Conservation (phyloP, 1,140 invertebrate species). For the Dinoponera quadriceps region DNA sequence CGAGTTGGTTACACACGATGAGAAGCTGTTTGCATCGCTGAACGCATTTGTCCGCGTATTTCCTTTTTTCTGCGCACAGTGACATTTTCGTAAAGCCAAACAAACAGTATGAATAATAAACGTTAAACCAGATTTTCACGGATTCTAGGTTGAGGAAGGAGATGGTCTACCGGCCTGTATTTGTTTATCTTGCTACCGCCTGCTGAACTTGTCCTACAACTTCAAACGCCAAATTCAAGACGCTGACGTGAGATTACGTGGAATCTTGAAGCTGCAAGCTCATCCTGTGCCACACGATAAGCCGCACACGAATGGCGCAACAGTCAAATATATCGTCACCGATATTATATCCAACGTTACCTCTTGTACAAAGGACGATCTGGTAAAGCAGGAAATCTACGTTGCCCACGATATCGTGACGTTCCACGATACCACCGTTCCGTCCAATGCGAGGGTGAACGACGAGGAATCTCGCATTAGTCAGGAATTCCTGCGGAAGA, state of each 20-base stretch:
- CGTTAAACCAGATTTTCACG: conserved; percentile 30
- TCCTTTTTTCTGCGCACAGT: not conserved
- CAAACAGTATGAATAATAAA: not conserved
- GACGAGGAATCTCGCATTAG: conserved; percentile 51
- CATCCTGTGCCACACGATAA: not conserved
- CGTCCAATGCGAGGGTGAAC: conserved; percentile 25
- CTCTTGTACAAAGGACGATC: conserved; percentile 56
- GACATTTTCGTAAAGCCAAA: not conserved
- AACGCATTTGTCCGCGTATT: not conserved
- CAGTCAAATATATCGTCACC: conserved; percentile 57
- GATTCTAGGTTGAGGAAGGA: conserved; percentile 81
- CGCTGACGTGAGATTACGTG: conserved; percentile 78
- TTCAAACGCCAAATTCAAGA: conserved; percentile 84
- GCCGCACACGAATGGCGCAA: conserved; percentile 16
- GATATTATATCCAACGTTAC: conserved; percentile 48
- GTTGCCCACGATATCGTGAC: conserved; percentile 23
- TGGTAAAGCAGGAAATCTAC: conserved; percentile 42
- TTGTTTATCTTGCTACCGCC: conserved; percentile 80
- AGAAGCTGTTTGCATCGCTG: no score
- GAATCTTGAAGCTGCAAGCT: conserved; percentile 59
- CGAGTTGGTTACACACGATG: no score
- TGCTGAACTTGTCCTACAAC: conserved; percentile 81
- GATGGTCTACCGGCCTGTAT: conserved; percentile 83
- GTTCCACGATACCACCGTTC: conserved; percentile 3
- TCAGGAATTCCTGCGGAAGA: conserved; percentile 32